Percentiles rank a stretch among this genome's conserved stretches.
Conservation (phyloP, 2,888 invertebrate genomes). For the Heliconius ethilla region DNA sequence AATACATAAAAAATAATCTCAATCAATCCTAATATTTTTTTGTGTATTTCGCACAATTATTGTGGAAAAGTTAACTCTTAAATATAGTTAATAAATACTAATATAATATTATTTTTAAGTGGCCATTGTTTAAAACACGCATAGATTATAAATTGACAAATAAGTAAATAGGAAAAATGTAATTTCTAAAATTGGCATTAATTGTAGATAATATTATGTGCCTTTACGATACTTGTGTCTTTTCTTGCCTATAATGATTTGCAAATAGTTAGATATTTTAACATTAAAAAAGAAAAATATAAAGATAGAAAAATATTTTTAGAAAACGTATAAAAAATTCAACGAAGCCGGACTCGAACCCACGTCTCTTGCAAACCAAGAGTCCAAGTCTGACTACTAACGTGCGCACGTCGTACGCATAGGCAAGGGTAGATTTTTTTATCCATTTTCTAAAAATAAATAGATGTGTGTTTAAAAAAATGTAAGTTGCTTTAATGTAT, state of each 20-base stretch:
- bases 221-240: constrained; percentile 41
- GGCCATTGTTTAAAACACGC: constrained; percentile 16
- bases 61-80: neutral
- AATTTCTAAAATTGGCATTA: constrained; percentile 13
- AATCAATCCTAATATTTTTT: too few relatives aligned
- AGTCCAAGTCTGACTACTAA: neutral
- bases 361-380: neutral
- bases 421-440: neutral
- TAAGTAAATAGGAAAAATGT: neutral
- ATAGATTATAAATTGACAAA: neutral
- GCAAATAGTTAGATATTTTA: constrained; percentile 11
- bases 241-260: constrained; percentile 33
- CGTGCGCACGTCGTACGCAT: too few relatives aligned
- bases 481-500: constrained; percentile 52
- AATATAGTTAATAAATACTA: constrained; percentile 8
- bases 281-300: neutral
- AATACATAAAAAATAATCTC: neutral
- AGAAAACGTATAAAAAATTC: neutral
- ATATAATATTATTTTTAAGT: constrained; percentile 5
- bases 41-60: neutral
- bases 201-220: constrained; percentile 30
- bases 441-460: constrained; percentile 8
- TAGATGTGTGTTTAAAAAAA: constrained; percentile 37
- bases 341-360: neutral
- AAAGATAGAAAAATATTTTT: neutral